A percentile compares a stretch with the other conserved stretches of the same genome.
Evolutionary conservation across 2,113 vertebrate genomes (phyloP).

Genomic region (Thryonomys swinderianus): DNA sequence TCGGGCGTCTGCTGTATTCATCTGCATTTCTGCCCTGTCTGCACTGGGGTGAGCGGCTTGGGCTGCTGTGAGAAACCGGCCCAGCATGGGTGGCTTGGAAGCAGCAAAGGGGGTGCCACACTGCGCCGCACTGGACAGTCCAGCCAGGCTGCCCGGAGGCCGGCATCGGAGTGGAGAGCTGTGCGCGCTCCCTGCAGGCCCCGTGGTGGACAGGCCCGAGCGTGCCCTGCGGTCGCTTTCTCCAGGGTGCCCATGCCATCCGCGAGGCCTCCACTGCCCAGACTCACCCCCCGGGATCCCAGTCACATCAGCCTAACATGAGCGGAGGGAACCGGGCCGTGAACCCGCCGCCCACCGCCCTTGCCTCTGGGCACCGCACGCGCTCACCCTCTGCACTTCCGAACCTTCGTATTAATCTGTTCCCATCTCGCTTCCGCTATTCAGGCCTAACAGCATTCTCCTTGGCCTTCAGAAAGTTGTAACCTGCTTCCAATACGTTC

Average conservation of each 20-base stretch:
- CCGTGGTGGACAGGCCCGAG: too few species aligned
- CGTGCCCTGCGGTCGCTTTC: too few species aligned
- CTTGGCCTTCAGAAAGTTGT: neutral
- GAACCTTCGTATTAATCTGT: neutral
- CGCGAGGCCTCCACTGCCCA: neutral
- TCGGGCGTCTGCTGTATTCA: neutral
- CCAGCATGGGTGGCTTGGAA: too few species aligned
- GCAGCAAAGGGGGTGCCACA: neutral
- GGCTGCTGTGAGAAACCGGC: neutral
- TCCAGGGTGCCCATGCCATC: neutral
- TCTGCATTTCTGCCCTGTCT: too few species aligned
- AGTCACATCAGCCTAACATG: too few species aligned
- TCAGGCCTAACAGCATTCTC: neutral
- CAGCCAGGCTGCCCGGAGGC: neutral
- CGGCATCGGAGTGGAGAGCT: accelerated
- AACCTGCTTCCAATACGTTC: neutral
- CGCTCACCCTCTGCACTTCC: too few species aligned
- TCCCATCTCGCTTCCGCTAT: neutral
- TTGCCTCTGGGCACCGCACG: too few species aligned
- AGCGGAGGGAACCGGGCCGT: too few species aligned
- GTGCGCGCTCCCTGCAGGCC: too few species aligned
- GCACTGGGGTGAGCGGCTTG: neutral
- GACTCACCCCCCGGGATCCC: too few species aligned
- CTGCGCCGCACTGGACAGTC: neutral
- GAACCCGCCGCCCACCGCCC: too few species aligned